phyloP scores from a whole-genome alignment of 2,888 invertebrate genomes.

The Drosophila crucigera region DNA sequence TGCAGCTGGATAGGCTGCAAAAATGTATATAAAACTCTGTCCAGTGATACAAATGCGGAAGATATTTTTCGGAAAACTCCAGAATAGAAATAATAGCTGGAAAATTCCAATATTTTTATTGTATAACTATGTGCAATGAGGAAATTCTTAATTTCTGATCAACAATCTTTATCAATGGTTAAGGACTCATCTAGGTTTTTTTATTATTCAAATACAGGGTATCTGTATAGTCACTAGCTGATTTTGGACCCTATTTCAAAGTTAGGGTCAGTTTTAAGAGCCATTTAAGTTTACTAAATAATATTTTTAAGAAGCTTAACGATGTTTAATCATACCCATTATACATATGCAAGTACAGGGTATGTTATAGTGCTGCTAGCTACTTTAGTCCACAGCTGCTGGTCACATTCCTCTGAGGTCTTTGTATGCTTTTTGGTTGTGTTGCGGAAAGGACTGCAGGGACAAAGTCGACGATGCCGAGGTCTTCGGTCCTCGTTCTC shows the following conservation, averaged over 20 bases:
- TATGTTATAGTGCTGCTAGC: constrained; percentile 13
- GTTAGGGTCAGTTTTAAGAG: neutral
- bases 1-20: neutral
- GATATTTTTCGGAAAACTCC: neutral
- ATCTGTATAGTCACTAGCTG: neutral
- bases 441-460: constrained; percentile 55
- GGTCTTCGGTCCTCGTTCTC: constrained; percentile 27
- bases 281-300: neutral
- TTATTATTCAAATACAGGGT: neutral
- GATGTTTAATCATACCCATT: neutral
- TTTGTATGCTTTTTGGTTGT: constrained; percentile 33
- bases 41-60: neutral
- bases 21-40: neutral
- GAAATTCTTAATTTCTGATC: neutral
- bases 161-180: neutral
- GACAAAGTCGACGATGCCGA: constrained; percentile 50
- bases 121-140: neutral
- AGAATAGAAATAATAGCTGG: neutral
- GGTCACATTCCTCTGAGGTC: constrained; percentile 22
- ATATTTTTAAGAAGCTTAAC: neutral
- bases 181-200: neutral
- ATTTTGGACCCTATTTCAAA: neutral
- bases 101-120: neutral
- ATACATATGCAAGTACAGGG: constrained; percentile 20
- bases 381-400: too few relatives aligned